A percentile compares a stretch with the other conserved stretches of the same genome.
Conservation (phyloP, 2,888 invertebrate genomes). For the Macaria liturata region DNA sequence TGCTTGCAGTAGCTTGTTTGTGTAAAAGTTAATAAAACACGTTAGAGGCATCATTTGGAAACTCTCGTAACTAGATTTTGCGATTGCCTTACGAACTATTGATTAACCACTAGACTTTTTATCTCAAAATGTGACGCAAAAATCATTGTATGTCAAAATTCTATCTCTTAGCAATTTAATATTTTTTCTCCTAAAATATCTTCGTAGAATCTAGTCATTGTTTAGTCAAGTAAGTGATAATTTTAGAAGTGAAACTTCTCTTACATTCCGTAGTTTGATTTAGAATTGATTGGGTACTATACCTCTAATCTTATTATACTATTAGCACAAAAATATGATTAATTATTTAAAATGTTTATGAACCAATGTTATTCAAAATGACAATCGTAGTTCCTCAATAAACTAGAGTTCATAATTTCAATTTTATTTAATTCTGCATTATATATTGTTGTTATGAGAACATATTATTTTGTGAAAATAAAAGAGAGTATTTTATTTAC, state of each 20-base stretch:
- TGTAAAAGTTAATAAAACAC: no score
- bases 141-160: conserved; percentile 22
- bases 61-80: no score
- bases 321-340: conserved; percentile 17
- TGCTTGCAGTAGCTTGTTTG: no score
- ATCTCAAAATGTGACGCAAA: conserved; percentile 3
- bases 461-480: no score
- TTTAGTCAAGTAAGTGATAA: conserved; percentile 22
- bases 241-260: conserved; percentile 38
- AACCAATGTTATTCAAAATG: conserved; percentile 17
- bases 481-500: no score
- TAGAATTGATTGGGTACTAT: conserved; percentile 8
- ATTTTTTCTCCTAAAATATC: conserved; percentile 30
- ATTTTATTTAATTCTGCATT: no score
- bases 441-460: no score
- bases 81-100: no score
- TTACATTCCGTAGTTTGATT: conserved; percentile 15
- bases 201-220: conserved; percentile 35
- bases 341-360: conserved; percentile 7
- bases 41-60: no score
- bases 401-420: not conserved
- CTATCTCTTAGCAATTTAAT: conserved; percentile 20
- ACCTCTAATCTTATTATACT: conserved; percentile 6
- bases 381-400: conserved; percentile 18
- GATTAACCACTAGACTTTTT: no score